A percentile compares a stretch with the other conserved stretches of the same genome.
These are phyloP conservation scores for Caenorhabditis sp. DNA, from an alignment of 2,888 invertebrate species.

Conservation along the genomic window DNA sequence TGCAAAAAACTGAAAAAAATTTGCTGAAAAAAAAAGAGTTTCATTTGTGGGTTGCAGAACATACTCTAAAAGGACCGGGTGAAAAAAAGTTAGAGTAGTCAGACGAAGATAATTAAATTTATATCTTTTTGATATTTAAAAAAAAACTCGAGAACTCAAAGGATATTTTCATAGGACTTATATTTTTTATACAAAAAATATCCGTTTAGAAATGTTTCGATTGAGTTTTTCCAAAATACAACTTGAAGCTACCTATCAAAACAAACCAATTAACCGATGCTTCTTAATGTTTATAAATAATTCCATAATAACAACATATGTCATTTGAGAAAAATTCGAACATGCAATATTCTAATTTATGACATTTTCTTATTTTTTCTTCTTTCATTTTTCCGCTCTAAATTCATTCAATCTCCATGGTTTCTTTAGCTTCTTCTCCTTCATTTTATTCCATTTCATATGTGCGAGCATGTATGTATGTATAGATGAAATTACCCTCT, in stretches of 20 bases:
- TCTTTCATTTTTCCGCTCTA: neutral
- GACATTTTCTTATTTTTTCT: neutral
- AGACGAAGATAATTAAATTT: no score
- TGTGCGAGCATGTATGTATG: neutral
- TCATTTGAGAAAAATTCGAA: neutral
- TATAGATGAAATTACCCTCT: neutral
- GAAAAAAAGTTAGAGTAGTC: no score
- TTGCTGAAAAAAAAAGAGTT: no score
- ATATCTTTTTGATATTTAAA: no score
- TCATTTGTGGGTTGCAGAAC: no score
- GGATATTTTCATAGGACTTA: no score
- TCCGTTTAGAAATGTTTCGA: no score
- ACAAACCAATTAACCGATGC: neutral
- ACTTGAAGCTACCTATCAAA: neutral
- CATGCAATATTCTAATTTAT: neutral
- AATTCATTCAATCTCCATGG: conserved; percentile 1
- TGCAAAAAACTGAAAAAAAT: no score
- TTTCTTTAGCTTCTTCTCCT: neutral
- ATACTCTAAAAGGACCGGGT: no score
- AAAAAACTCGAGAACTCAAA: no score
- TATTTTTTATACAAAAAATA: no score
- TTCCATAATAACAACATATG: neutral
- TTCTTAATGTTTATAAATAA: neutral
- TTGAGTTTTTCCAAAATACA: no score
- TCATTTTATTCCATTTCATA: neutral